These are phyloP conservation scores for Heterodera schachtii DNA, from an alignment of 1,140 invertebrate species.

Conservation along the genomic window DNA sequence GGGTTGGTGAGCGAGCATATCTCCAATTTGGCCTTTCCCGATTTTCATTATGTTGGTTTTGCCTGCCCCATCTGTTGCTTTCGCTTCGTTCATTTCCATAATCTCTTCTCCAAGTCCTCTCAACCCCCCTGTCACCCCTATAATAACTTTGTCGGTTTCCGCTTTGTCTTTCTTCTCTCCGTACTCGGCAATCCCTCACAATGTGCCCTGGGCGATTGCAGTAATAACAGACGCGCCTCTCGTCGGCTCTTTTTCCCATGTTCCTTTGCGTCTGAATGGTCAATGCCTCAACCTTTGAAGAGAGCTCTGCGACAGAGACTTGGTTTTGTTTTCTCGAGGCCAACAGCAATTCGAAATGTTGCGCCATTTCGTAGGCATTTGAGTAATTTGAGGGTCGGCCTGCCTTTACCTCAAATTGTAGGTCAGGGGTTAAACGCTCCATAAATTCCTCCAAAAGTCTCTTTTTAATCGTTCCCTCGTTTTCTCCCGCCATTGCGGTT, in stretches of 20 bases:
- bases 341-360: not conserved
- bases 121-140: too few species aligned
- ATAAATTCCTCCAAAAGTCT: conserved; percentile 7
- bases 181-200: not conserved
- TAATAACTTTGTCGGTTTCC: not conserved
- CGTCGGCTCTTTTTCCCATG: not conserved
- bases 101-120: too few species aligned
- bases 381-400: not conserved
- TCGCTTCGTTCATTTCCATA: too few species aligned
- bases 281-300: not conserved
- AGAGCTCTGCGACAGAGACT: not conserved
- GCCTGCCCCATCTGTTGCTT: too few species aligned
- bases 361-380: not conserved
- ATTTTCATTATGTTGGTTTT: too few species aligned
- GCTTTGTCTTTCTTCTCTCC: not conserved
- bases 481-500: not conserved
- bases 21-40: not conserved
- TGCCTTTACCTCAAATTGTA: conserved; percentile 16
- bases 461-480: not conserved
- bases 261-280: not conserved
- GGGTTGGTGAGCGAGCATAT: too few species aligned
- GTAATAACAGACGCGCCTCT: not conserved
- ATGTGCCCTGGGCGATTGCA: not conserved
- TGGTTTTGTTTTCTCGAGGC: not conserved
- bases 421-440: not conserved